Evolutionary conservation across 2,888 invertebrate species (phyloP).

Genomic region (Synergus umbraculus): DNA sequence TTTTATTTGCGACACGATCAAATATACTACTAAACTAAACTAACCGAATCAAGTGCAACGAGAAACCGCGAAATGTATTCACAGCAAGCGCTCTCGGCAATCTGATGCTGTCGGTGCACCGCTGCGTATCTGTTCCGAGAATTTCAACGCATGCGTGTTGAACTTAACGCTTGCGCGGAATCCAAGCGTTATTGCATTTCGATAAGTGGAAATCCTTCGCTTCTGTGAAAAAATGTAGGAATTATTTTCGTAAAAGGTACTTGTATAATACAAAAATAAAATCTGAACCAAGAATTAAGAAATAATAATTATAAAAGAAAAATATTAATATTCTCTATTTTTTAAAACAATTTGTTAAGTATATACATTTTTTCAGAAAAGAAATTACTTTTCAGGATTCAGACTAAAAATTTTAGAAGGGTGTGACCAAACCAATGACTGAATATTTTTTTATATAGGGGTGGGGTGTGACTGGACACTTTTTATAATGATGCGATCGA

Average conservation of each 20-base stretch:
- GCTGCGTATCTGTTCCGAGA: slow-evolving; percentile 17
- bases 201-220: slow-evolving; percentile 2
- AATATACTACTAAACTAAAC: neutral
- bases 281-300: too few relatives aligned
- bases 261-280: too few relatives aligned
- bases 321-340: too few relatives aligned
- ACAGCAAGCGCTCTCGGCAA: slow-evolving; percentile 31
- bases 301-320: neutral
- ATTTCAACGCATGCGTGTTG: slow-evolving; percentile 25
- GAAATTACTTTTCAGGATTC: too few relatives aligned
- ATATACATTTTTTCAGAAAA: too few relatives aligned
- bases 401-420: too few relatives aligned
- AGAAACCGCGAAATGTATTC: slow-evolving; percentile 40
- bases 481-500: too few relatives aligned
- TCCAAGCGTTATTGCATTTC: slow-evolving; percentile 10
- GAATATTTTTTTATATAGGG: too few relatives aligned
- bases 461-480: too few relatives aligned
- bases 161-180: slow-evolving; percentile 25
- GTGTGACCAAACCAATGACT: too few relatives aligned
- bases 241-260: neutral
- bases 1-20: neutral
- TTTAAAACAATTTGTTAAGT: too few relatives aligned
- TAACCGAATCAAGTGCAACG: neutral
- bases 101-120: slow-evolving; percentile 29
- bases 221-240: neutral